A percentile compares a stretch with the other conserved stretches of the same genome.
Conservation (phyloP, 92 coral and sea anemone genomes). For the Palythoa grandiflora region DNA sequence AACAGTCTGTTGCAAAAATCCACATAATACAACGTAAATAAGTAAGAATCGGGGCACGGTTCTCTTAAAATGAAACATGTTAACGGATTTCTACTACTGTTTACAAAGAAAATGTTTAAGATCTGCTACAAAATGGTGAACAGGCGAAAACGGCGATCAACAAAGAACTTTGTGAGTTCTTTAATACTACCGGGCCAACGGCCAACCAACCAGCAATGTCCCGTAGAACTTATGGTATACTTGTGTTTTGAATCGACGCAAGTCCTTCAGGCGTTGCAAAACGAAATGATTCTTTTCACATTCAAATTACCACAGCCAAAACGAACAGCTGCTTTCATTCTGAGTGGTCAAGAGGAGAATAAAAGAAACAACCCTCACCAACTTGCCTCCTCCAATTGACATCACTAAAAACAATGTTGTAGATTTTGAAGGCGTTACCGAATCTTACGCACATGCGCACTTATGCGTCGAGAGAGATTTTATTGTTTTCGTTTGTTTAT, state of each 20-base stretch:
- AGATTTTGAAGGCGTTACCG: constrained; percentile 65
- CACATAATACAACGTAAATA: constrained; percentile 60
- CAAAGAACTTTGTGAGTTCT: constrained; percentile 3
- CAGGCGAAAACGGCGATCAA: constrained; percentile 40
- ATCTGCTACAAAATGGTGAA: constrained; percentile 59
- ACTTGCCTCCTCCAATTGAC: constrained; percentile 72
- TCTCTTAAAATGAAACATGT: constrained; percentile 66
- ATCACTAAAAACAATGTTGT: constrained; percentile 58
- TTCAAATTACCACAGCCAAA: constrained; percentile 79
- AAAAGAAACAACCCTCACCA: constrained; percentile 60
- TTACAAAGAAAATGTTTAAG: constrained; percentile 45
- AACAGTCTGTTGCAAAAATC: constrained; percentile 80
- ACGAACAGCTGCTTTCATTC: constrained; percentile 92
- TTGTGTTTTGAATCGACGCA: constrained; percentile 67
- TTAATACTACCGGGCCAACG: background rate
- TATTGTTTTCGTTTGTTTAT: constrained; percentile 22
- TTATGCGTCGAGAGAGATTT: constrained; percentile 27
- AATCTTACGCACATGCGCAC: constrained; percentile 42
- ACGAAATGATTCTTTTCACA: constrained; percentile 87
- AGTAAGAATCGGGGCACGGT: constrained; percentile 64
- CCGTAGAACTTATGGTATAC: constrained; percentile 34
- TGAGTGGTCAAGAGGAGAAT: constrained; percentile 80
- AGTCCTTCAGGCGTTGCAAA: constrained; percentile 77
- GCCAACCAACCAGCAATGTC: background rate
- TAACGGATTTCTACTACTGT: constrained; percentile 65